These are phyloP conservation scores for Callionymus lyra DNA, from an alignment of 2,113 vertebrate species.

Conservation along the genomic window DNA sequence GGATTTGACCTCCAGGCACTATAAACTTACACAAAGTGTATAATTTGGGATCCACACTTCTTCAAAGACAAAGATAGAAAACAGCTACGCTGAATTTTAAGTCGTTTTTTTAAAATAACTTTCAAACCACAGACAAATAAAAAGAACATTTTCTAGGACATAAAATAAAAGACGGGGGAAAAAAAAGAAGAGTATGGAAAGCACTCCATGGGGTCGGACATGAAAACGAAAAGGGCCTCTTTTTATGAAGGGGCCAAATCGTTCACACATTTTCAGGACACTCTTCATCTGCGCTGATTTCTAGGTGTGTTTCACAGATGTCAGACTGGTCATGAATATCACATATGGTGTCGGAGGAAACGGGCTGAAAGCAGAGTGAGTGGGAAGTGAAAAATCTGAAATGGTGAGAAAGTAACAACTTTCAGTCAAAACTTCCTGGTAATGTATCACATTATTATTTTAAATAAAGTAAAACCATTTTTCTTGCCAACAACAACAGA, in stretches of 20 bases:
- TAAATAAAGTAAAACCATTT: slow-evolving; percentile 8
- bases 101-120: slow-evolving; percentile 7
- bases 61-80: slow-evolving; percentile 24
- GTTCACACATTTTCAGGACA: slow-evolving; percentile 68
- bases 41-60: slow-evolving; percentile 46
- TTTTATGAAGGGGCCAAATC: slow-evolving; percentile 67
- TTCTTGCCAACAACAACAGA: slow-evolving; percentile 28
- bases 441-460: slow-evolving; percentile 19
- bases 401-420: slow-evolving; percentile 22
- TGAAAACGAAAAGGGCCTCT: slow-evolving; percentile 46
- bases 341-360: slow-evolving; percentile 24
- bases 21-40: slow-evolving; percentile 47
- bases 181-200: slow-evolving; percentile 13
- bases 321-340: slow-evolving; percentile 57
- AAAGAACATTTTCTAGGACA: slow-evolving; percentile 3
- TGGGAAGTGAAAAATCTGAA: slow-evolving; percentile 5
- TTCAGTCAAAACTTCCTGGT: slow-evolving; percentile 14
- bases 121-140: slow-evolving; percentile 1
- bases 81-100: background rate
- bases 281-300: slow-evolving; percentile 36
- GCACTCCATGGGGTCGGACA: slow-evolving; percentile 37
- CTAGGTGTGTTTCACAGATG: slow-evolving; percentile 64
- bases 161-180: slow-evolving; percentile 12
- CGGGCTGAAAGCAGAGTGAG: slow-evolving; percentile 1
- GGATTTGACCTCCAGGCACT: slow-evolving; percentile 52